phyloP scores from a whole-genome alignment of 2,888 invertebrate species.

The Ischnura elegans region DNA sequence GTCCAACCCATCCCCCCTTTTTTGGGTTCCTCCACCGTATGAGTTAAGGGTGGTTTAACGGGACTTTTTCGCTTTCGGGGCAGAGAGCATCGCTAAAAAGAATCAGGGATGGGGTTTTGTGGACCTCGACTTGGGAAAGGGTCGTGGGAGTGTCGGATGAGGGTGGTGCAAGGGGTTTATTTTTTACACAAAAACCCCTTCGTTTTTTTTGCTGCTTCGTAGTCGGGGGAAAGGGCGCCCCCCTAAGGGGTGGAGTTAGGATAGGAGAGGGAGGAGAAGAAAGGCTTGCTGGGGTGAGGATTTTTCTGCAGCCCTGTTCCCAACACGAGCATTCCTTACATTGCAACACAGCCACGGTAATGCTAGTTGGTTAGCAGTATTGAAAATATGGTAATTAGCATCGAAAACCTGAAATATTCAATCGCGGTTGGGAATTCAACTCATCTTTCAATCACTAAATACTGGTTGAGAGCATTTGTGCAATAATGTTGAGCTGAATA shows the following conservation, averaged over 20 bases:
- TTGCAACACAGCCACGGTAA: too few relatives aligned
- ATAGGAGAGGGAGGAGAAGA: neutral
- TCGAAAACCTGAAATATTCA: too few relatives aligned
- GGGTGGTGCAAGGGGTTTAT: conserved; percentile 16
- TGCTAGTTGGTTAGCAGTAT: too few relatives aligned
- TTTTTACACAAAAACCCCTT: neutral
- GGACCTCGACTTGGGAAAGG: neutral
- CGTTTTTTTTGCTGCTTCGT: neutral
- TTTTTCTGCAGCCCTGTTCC: too few relatives aligned
- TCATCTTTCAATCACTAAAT: too few relatives aligned
- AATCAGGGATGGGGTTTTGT: neutral
- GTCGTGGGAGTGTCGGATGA: conserved; percentile 28
- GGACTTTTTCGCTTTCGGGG: conserved; percentile 59
- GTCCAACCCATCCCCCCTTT: neutral
- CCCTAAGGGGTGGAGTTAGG: conserved; percentile 25
- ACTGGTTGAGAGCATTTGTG: too few relatives aligned
- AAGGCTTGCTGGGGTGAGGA: neutral
- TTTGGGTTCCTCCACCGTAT: neutral
- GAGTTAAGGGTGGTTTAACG: conserved; percentile 33
- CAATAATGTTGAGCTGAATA: too few relatives aligned
- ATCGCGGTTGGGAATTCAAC: too few relatives aligned
- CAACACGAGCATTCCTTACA: too few relatives aligned
- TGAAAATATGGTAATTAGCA: too few relatives aligned
- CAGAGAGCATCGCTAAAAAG: conserved; percentile 47
- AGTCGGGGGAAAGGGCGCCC: neutral